Evolutionary conservation across 2,113 vertebrate species (phyloP).

Genomic region (Zosterops pallidus): DNA sequence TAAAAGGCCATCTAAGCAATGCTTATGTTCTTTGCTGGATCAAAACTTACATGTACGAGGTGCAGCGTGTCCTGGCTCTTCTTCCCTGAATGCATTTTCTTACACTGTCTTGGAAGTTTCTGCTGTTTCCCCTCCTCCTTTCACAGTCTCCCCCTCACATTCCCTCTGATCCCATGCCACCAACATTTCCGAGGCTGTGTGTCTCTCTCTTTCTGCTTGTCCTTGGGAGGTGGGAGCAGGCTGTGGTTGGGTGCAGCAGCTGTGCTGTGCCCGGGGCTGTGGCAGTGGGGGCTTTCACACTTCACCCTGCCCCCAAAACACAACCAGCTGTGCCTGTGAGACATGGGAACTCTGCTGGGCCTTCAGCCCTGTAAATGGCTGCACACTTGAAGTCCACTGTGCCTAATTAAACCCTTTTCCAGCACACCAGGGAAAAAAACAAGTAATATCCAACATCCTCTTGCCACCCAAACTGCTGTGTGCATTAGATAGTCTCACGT

Average conservation of each 20-base stretch:
- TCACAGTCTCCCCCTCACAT: background rate
- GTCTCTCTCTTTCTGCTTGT: background rate
- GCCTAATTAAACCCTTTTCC: constrained; percentile 40
- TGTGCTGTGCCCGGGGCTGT: background rate
- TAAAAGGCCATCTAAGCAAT: background rate
- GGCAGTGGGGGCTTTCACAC: background rate
- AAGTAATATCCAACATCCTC: background rate
- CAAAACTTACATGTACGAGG: rapidly evolving
- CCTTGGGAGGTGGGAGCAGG: background rate
- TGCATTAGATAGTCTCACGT: background rate
- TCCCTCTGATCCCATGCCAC: background rate
- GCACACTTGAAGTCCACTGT: background rate
- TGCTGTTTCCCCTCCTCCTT: background rate
- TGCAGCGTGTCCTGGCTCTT: rapidly evolving
- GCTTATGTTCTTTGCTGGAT: background rate
- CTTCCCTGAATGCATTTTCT: background rate
- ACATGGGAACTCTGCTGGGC: background rate
- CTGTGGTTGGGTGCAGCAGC: background rate
- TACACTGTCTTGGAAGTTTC: background rate
- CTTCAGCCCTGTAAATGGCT: background rate
- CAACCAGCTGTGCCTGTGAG: background rate
- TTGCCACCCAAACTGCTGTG: constrained; percentile 43
- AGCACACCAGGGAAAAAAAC: background rate
- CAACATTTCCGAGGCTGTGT: rapidly evolving
- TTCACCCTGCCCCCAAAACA: background rate